Evolutionary conservation across 1,140 invertebrate genomes (phyloP), one percentile per base, ranked within the genome.

Genomic region (Aphelinus certus): DNA sequence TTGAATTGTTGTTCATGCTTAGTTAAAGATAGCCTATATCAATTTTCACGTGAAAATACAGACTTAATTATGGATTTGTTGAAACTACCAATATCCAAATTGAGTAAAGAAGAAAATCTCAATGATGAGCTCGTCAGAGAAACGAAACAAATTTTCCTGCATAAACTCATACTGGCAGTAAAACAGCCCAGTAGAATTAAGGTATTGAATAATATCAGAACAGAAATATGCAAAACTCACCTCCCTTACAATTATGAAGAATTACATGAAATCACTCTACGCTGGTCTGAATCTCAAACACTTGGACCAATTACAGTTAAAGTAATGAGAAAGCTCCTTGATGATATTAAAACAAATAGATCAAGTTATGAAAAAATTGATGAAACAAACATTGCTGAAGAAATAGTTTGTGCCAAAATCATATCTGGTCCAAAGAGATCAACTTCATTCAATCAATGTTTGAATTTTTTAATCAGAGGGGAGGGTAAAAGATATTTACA

Each of bases 161-260:
- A 80, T 71, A 80, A 77, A 69, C 62, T 80, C 61, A 69, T 80
- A 67, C 73, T 79, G 58, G 77, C 75, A 55, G 75, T 73, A 45
- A 77, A 74, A 74, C 76, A 77, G 60, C 53, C 57, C 56, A 67
- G 75, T 62, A 63, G 43, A 48, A 26, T 43, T 62, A 57, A 75
- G 74, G 57, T 79, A 63, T 68, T 42, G 53, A 63, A n/a, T 62
- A 42, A 49, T n/a, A 47, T 77, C 6, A 69, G 56, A 68, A 48
- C 48, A 42, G 58, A 73, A 43, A 48, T 73, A 53, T 3, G 43
- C 10, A 62, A 70, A 64, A 58, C 78, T 57, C 66, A 72, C 42
- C 60, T 74, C 45, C 6, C 45, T 48, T 63, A 67, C 26, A 65
- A 26, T 53, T 66, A 64, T 64, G 65, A 68, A 75, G 57, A 75